These are phyloP conservation scores for Ichneumoninae sp. DNA, from an alignment of 2,888 invertebrate species.

Conservation along the genomic window DNA sequence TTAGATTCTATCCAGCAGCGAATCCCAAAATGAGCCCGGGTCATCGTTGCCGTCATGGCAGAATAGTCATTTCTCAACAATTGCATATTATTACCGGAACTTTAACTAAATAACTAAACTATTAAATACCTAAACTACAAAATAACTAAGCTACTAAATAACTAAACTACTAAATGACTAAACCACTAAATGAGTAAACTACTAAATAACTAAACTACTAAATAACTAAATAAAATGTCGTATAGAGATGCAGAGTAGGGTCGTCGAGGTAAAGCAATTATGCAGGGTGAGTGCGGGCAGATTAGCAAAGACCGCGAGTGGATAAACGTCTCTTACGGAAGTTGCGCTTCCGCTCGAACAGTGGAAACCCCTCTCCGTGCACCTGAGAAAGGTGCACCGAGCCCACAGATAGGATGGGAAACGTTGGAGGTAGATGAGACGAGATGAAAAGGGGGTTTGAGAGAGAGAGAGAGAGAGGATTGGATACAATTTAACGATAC, in stretches of 20 bases:
- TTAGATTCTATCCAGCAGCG: conserved; percentile 25
- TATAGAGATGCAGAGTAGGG: background rate
- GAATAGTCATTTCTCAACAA: background rate
- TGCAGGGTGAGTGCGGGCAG: conserved; percentile 8
- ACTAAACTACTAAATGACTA: background rate
- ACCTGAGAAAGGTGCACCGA: conserved; percentile 42
- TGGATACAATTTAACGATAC: conserved; percentile 77
- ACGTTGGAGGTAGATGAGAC: conserved; percentile 38
- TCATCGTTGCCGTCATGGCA: background rate
- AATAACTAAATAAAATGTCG: background rate
- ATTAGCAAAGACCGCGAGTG: conserved; percentile 17
- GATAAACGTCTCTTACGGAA: conserved; percentile 38
- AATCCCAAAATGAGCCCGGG: background rate
- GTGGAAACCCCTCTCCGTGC: conserved; percentile 29
- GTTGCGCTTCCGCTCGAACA: conserved; percentile 44
- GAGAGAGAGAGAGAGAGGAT: conserved; percentile 64
- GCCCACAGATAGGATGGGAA: conserved; percentile 37
- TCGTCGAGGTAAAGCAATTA: conserved; percentile 14
- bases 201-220: background rate
- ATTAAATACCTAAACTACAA: too few relatives aligned
- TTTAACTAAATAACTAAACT: too few relatives aligned
- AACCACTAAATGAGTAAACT: background rate
- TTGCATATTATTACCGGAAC: background rate
- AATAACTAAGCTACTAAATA: too few relatives aligned
- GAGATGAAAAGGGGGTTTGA: conserved; percentile 39